Percentiles rank a stretch among this genome's conserved stretches.
Evolutionary conservation across 2,113 vertebrate genomes (phyloP).

Genomic region (Apeltes quadracus): DNA sequence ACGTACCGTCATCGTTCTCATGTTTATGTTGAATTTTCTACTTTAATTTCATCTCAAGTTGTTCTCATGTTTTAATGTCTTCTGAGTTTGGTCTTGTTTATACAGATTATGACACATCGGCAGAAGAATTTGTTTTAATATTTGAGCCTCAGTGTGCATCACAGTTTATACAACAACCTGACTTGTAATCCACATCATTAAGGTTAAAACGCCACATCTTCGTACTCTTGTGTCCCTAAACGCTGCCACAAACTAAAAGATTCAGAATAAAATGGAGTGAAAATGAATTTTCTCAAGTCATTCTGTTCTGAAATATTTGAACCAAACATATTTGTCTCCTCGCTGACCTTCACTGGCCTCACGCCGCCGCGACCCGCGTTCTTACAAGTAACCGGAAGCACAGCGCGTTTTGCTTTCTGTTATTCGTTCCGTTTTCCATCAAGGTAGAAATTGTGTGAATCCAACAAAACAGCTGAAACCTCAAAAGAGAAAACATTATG

Average conservation of each 20-base stretch:
- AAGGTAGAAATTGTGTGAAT: not conserved
- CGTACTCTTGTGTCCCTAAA: not conserved
- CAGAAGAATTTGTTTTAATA: not conserved
- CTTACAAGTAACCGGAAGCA: not conserved
- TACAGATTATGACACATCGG: not conserved
- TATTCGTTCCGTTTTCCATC: not conserved
- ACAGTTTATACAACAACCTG: not conserved
- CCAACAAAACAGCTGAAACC: not conserved
- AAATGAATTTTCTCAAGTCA: not conserved
- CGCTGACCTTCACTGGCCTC: not conserved
- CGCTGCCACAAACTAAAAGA: not conserved
- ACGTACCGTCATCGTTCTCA: too few relatives aligned
- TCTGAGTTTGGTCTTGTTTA: not conserved
- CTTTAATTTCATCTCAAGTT: slow-evolving; percentile 2
- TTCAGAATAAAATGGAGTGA: not conserved
- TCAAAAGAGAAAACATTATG: not conserved
- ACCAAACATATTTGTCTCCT: not conserved
- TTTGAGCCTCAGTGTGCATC: not conserved
- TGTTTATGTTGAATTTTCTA: too few relatives aligned
- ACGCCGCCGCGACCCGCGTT: not conserved
- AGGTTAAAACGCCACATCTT: not conserved
- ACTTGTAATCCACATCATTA: too few relatives aligned
- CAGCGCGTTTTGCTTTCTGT: not conserved
- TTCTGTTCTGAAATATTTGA: not conserved
- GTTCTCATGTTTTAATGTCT: not conserved